Percentiles rank a stretch among this genome's conserved stretches.
Evolutionary conservation across 2,888 invertebrate species (phyloP).

Genomic region (Zeuzera pyrina): DNA sequence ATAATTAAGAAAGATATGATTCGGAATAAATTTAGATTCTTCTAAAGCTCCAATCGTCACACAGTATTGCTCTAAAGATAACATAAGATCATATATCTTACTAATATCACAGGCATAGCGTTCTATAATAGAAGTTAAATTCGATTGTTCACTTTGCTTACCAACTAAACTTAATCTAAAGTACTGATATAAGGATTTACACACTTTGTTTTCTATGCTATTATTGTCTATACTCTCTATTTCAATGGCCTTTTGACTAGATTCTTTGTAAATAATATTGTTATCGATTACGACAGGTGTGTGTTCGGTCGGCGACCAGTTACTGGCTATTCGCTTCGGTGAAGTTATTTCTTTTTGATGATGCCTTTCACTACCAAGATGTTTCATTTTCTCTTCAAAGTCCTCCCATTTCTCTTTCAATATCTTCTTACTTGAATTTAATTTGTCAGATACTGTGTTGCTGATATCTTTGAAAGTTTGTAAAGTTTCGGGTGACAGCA

Average conservation of each 20-base stretch:
- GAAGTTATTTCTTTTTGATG: conserved; percentile 17
- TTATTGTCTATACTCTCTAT: conserved; percentile 43
- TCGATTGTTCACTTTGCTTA: conserved; percentile 48
- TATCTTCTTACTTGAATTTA: conserved; percentile 65
- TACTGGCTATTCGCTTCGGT: conserved; percentile 28
- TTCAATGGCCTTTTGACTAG: conserved; percentile 59
- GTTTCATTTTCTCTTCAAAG: conserved; percentile 64
- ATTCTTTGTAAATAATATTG: conserved; percentile 58
- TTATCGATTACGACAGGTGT: conserved; percentile 27
- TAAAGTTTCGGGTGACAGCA: conserved; percentile 53
- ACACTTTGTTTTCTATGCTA: conserved; percentile 36
- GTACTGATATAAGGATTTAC: conserved; percentile 56
- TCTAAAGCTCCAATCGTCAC: conserved; percentile 43
- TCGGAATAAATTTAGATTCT: conserved; percentile 53
- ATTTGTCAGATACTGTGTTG: conserved; percentile 62
- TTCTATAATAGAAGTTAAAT: conserved; percentile 57
- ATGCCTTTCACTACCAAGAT: conserved; percentile 44
- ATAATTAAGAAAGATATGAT: conserved; percentile 56
- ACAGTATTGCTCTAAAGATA: conserved; percentile 56
- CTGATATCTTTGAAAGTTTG: conserved; percentile 68
- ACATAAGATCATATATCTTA: conserved; percentile 49
- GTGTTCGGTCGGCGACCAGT: conserved; percentile 25
- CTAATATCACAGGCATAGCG: conserved; percentile 61
- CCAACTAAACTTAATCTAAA: conserved; percentile 57
- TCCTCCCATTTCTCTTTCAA: conserved; percentile 71